Percentiles rank a stretch among this genome's conserved stretches.
Conservation (phyloP, 2,113 vertebrate species). For the Rhynchomys soricoides region DNA sequence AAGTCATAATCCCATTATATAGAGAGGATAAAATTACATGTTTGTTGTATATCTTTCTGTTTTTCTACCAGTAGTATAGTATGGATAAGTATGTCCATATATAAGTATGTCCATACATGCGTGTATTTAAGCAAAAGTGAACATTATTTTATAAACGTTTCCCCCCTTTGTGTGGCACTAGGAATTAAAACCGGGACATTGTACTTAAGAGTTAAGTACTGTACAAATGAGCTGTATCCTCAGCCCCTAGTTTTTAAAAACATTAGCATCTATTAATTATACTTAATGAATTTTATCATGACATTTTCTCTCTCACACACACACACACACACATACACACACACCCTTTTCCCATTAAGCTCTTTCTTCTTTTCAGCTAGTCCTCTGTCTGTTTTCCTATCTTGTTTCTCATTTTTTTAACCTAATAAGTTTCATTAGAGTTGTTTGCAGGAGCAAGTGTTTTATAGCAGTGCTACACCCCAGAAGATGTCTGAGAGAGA, state of each 20-base stretch:
- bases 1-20: not conserved
- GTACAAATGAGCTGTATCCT: not conserved
- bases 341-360: not conserved
- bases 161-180: not conserved
- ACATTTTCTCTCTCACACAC: too few species aligned
- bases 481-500: not conserved
- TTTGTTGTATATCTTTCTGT: not conserved
- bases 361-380: not conserved
- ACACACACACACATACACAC: too few species aligned
- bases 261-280: not conserved
- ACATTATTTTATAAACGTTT: conserved; percentile 42
- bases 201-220: not conserved
- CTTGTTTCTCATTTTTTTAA: not conserved
- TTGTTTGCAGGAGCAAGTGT: not conserved
- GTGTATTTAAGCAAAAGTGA: conserved; percentile 6
- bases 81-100: not conserved
- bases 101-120: not conserved
- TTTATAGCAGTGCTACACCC: not conserved
- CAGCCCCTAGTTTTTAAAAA: not conserved
- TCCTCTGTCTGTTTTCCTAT: not conserved
- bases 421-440: not conserved
- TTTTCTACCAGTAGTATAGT: not conserved
- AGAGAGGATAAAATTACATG: not conserved
- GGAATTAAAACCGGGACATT: not conserved
- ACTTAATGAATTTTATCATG: not conserved